Conservation (phyloP, 2,888 invertebrate genomes). For the Ecdyonurus torrentis region DNA sequence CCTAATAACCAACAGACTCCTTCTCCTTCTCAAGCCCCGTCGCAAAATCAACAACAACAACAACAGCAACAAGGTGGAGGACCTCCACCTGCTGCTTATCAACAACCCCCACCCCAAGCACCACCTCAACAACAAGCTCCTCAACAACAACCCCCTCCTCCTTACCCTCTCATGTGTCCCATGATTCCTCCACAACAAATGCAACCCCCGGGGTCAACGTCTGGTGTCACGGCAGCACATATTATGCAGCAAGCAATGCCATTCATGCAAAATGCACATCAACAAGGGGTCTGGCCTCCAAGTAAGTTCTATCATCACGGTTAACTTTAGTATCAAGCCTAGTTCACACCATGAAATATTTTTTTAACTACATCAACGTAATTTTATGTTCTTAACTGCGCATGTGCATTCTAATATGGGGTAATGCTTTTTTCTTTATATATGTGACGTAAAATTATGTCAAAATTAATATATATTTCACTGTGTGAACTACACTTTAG, state of each 20-base stretch:
- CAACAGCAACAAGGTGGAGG: slow-evolving; percentile 17
- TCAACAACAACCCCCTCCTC: slow-evolving; percentile 1
- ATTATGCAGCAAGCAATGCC: neutral
- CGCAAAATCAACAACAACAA: slow-evolving; percentile 26
- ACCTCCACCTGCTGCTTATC: slow-evolving; percentile 9
- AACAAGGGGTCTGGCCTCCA: neutral
- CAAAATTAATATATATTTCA: no score
- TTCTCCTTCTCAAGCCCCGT: slow-evolving; percentile 19
- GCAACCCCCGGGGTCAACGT: slow-evolving; percentile 1
- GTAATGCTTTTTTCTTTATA: no score
- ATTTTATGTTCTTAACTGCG: no score
- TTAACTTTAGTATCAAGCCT: no score
- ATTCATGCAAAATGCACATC: neutral
- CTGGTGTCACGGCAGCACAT: neutral
- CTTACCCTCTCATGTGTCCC: slow-evolving; percentile 3
- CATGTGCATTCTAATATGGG: no score
- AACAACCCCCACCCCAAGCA: slow-evolving; percentile 15
- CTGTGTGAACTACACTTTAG: no score
- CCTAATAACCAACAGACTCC: slow-evolving; percentile 6
- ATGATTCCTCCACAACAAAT: neutral
- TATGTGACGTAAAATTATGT: no score
- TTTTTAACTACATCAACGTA: no score
- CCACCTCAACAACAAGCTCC: slow-evolving; percentile 8
- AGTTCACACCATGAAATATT: no score
- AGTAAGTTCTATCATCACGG: no score